Evolutionary conservation across 2,888 invertebrate species (phyloP).

Genomic region (Euplexia lucipara): DNA sequence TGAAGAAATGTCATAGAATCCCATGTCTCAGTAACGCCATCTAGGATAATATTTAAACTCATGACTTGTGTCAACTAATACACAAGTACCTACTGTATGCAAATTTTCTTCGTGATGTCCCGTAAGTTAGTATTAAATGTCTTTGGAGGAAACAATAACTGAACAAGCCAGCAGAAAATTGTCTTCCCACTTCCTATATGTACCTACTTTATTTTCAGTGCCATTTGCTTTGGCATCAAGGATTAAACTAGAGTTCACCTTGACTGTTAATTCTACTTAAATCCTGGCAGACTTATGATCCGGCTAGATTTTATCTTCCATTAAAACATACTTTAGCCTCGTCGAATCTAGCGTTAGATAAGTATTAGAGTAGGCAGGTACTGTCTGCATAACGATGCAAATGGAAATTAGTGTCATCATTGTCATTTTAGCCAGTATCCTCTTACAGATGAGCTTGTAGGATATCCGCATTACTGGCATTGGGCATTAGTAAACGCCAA

Average conservation of each 20-base stretch:
- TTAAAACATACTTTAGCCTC: constrained; percentile 18
- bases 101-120: no score
- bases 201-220: not conserved
- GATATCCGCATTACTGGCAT: not conserved
- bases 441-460: not conserved
- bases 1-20: no score
- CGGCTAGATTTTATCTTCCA: constrained; percentile 18
- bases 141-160: not conserved
- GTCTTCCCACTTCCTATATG: not conserved
- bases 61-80: no score
- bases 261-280: constrained; percentile 21
- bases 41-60: no score
- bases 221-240: not conserved
- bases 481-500: not conserved
- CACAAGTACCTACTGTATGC: no score
- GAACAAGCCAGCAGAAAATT: not conserved
- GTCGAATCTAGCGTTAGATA: constrained; percentile 15
- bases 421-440: not conserved
- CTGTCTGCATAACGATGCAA: not conserved
- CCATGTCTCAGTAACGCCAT: no score
- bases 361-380: constrained; percentile 23
- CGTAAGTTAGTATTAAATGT: no score
- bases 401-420: constrained; percentile 3
- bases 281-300: constrained; percentile 5
- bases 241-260: constrained; percentile 21